phyloP scores from a whole-genome alignment of 2,888 invertebrate species.

The Eustalomyia histrio region DNA sequence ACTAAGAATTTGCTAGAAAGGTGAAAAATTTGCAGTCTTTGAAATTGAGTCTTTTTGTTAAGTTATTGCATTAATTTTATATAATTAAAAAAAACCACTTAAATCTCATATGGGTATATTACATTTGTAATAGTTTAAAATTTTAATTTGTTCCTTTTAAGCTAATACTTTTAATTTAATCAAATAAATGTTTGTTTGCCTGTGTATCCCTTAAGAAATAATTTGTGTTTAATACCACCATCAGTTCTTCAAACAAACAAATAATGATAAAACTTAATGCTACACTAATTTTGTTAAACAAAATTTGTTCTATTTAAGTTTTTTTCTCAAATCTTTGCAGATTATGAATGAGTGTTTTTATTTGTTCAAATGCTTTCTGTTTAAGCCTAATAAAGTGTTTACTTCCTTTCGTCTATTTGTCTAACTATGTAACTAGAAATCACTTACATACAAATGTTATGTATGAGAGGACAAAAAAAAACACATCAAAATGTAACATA shows the following conservation, averaged over 20 bases:
- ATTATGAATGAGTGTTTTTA: constrained; percentile 50
- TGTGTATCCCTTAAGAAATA: too few species aligned
- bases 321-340: constrained; percentile 29
- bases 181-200: too few species aligned
- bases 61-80: too few species aligned
- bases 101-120: too few species aligned
- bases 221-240: neutral
- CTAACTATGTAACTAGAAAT: constrained; percentile 42
- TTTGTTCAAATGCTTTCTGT: constrained; percentile 59
- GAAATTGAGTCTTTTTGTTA: too few species aligned
- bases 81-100: too few species aligned
- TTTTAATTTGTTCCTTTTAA: too few species aligned
- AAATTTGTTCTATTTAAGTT: constrained; percentile 60
- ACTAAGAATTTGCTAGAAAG: too few species aligned
- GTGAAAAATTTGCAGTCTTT: too few species aligned
- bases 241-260: neutral
- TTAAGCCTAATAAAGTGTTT: constrained; percentile 66
- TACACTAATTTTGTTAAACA: constrained; percentile 33
- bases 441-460: neutral
- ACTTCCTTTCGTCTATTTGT: constrained; percentile 62
- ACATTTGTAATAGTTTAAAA: too few species aligned
- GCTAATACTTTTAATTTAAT: too few species aligned
- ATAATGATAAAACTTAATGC: constrained; percentile 29
- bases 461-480: neutral
- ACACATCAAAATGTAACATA: neutral